Conservation (phyloP, 1,140 invertebrate species). For the Chymomyza costata region DNA sequence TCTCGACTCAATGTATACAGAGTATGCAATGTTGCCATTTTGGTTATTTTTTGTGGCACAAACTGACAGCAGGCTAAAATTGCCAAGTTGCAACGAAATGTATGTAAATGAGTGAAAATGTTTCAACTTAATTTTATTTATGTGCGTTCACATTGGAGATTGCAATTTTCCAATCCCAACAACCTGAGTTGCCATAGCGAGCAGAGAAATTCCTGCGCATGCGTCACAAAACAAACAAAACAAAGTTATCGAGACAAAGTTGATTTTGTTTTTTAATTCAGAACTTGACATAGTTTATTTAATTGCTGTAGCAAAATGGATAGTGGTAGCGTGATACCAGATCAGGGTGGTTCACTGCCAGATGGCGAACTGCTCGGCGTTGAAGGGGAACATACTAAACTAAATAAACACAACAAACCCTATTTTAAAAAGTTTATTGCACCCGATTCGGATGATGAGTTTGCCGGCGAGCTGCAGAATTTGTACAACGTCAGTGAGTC, state of each 20-base stretch:
- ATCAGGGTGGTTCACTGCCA: too few relatives aligned
- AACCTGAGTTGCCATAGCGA: conserved; percentile 2
- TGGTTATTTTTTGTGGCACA: too few relatives aligned
- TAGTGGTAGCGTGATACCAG: too few relatives aligned
- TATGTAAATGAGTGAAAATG: conserved; percentile 72
- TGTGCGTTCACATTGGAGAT: conserved; percentile 40
- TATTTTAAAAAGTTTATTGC: conserved; percentile 48
- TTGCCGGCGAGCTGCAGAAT: conserved; percentile 15
- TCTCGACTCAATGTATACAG: too few relatives aligned
- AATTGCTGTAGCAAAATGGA: too few relatives aligned
- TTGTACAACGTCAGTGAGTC: conserved; percentile 55
- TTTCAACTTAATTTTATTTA: conserved; percentile 56
- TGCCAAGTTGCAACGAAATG: conserved; percentile 3
- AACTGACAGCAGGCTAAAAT: background rate
- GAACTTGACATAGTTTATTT: too few relatives aligned
- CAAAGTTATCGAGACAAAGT: too few relatives aligned
- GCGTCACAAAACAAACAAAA: too few relatives aligned
- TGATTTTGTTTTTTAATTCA: too few relatives aligned
- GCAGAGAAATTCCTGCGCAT: conserved; percentile 27
- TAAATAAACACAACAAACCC: conserved; percentile 20
- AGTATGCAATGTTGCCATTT: too few relatives aligned
- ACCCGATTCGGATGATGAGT: conserved; percentile 53
- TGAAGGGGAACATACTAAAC: too few relatives aligned
- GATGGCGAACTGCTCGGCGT: too few relatives aligned
- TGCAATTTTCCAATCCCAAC: conserved; percentile 16